Evolutionary conservation across 2,888 invertebrate genomes (phyloP).

Genomic region (Drosophila colorata): DNA sequence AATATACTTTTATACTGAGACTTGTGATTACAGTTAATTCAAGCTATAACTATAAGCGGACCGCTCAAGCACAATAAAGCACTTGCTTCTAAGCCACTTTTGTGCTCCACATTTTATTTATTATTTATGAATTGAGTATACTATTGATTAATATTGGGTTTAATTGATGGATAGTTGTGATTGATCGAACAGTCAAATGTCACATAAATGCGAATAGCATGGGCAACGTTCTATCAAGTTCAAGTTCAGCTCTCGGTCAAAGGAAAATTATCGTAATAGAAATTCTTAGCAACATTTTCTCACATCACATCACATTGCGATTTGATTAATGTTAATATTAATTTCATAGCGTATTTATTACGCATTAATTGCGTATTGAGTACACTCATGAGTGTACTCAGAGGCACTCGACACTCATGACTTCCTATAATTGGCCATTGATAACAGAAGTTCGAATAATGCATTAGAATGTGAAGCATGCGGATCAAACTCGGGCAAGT

Average conservation of each 20-base stretch:
- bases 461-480: neutral
- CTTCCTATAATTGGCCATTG: constrained; percentile 34
- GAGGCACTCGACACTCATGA: too few relatives aligned
- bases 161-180: constrained; percentile 50
- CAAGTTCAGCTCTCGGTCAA: constrained; percentile 2
- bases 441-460: constrained; percentile 29
- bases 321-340: constrained; percentile 54
- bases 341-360: constrained; percentile 31
- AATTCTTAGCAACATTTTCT: constrained; percentile 4
- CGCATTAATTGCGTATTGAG: constrained; percentile 46
- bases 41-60: too few relatives aligned
- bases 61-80: neutral
- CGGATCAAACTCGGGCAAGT: too few relatives aligned
- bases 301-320: constrained; percentile 7
- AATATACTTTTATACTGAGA: too few relatives aligned
- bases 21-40: too few relatives aligned
- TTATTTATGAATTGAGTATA: neutral
- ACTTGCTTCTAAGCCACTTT: neutral
- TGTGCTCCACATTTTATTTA: too few relatives aligned
- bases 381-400: constrained; percentile 15
- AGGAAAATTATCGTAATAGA: constrained; percentile 23
- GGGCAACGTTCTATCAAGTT: neutral
- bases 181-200: constrained; percentile 42
- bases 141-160: constrained; percentile 28
- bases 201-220: constrained; percentile 21